Conservation (phyloP, 64 coral and sea anemone genomes). For the Stylophora pistillata region DNA sequence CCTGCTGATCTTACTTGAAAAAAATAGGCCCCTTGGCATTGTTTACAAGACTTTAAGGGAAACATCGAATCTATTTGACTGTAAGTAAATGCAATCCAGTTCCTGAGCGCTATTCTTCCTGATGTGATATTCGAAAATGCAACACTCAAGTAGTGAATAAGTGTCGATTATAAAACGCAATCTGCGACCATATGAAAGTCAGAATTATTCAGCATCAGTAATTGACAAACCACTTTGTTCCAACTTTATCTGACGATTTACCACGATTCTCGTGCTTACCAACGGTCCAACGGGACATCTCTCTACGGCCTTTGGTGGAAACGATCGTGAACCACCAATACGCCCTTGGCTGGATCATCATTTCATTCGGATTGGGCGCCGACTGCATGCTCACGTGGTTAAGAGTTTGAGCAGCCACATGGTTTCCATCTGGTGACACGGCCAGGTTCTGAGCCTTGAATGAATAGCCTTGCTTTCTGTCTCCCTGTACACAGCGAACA, state of each 20-base stretch:
- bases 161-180: too few species aligned
- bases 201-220: neutral
- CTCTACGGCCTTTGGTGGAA: slow-evolving; percentile 59
- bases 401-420: slow-evolving; percentile 68
- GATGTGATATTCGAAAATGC: too few species aligned
- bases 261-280: slow-evolving; percentile 72
- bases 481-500: slow-evolving; percentile 73
- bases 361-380: slow-evolving; percentile 51
- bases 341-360: slow-evolving; percentile 60
- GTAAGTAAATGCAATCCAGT: too few species aligned
- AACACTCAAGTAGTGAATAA: too few species aligned
- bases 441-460: slow-evolving; percentile 79
- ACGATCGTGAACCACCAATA: slow-evolving; percentile 94
- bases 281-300: slow-evolving; percentile 89
- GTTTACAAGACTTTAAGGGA: too few species aligned
- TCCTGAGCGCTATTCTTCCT: too few species aligned
- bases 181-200: too few species aligned
- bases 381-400: slow-evolving; percentile 66
- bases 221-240: slow-evolving; percentile 75
- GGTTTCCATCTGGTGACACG: slow-evolving; percentile 46
- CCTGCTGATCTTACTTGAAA: too few species aligned
- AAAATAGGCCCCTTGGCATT: too few species aligned
- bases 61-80: too few species aligned
- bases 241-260: slow-evolving; percentile 59
- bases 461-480: slow-evolving; percentile 47